These are phyloP conservation scores for Eurosta solidaginis DNA, from an alignment of 1,140 invertebrate species.

Conservation along the genomic window DNA sequence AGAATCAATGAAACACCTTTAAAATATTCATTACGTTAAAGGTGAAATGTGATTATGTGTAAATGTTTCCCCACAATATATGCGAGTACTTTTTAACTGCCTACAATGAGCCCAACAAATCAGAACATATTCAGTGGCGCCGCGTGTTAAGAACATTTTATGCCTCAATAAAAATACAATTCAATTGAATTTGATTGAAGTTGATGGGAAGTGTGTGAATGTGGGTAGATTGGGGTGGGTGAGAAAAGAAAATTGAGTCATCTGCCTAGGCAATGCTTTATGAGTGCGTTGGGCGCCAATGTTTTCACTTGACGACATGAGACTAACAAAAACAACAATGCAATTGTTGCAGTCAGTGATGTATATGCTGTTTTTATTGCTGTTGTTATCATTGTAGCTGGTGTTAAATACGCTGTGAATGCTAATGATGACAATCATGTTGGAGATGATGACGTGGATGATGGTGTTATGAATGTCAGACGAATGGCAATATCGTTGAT, in stretches of 20 bases:
- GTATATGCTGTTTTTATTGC: not conserved
- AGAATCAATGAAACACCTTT: too few species aligned
- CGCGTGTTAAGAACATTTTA: not conserved
- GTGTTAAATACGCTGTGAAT: constrained; percentile 20
- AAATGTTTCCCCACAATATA: too few species aligned
- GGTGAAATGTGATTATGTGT: too few species aligned
- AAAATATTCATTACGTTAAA: too few species aligned
- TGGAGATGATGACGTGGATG: not conserved
- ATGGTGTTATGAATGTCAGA: constrained; percentile 14
- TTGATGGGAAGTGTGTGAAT: not conserved
- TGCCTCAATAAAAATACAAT: constrained; percentile 19
- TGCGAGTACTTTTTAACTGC: not conserved
- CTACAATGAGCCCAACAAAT: not conserved
- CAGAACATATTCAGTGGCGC: not conserved
- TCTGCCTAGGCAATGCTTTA: not conserved
- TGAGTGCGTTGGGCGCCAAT: not conserved
- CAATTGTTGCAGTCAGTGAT: not conserved
- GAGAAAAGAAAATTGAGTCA: not conserved
- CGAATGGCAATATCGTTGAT: not conserved
- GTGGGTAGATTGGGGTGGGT: not conserved
- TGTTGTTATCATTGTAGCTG: constrained; percentile 6
- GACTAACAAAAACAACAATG: not conserved
- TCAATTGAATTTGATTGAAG: constrained; percentile 25
- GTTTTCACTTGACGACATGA: not conserved
- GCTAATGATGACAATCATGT: not conserved